Evolutionary conservation across 2,113 vertebrate genomes (phyloP).

Genomic region (Limanda limanda): DNA sequence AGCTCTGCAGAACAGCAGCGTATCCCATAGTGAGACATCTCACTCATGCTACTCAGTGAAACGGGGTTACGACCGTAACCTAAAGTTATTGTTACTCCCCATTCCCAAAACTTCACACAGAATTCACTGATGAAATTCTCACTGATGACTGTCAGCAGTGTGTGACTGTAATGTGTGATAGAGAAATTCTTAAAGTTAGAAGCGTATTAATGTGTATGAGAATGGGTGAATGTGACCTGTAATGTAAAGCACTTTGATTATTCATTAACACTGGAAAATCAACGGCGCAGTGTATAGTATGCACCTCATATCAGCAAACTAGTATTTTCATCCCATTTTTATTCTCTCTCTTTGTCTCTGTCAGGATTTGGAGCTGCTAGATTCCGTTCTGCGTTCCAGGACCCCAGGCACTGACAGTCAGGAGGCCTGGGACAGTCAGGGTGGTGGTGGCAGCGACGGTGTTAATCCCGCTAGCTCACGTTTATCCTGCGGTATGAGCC

Average conservation of each 20-base stretch:
- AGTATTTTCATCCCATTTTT: neutral
- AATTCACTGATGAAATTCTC: too few relatives aligned
- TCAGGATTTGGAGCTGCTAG: slow-evolving; percentile 90
- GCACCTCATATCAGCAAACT: too few relatives aligned
- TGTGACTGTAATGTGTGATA: too few relatives aligned
- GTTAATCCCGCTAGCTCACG: slow-evolving; percentile 70
- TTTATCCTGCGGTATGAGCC: slow-evolving; percentile 79
- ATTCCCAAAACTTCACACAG: too few relatives aligned
- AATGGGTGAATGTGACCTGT: neutral
- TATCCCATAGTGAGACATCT: too few relatives aligned
- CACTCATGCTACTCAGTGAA: too few relatives aligned
- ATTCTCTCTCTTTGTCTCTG: neutral
- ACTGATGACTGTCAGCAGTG: too few relatives aligned
- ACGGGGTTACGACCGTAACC: too few relatives aligned
- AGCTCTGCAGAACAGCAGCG: too few relatives aligned
- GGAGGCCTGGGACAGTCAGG: slow-evolving; percentile 83
- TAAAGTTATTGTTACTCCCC: too few relatives aligned
- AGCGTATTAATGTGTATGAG: neutral
- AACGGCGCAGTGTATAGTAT: neutral
- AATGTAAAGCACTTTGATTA: neutral
- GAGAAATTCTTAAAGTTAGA: neutral
- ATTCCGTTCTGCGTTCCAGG: slow-evolving; percentile 83
- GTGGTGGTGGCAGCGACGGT: too few relatives aligned
- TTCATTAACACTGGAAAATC: neutral
- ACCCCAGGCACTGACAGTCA: slow-evolving; percentile 70